phyloP scores from a whole-genome alignment of 92 coral and sea anemone species.

The Isaurus tuberculatus region DNA sequence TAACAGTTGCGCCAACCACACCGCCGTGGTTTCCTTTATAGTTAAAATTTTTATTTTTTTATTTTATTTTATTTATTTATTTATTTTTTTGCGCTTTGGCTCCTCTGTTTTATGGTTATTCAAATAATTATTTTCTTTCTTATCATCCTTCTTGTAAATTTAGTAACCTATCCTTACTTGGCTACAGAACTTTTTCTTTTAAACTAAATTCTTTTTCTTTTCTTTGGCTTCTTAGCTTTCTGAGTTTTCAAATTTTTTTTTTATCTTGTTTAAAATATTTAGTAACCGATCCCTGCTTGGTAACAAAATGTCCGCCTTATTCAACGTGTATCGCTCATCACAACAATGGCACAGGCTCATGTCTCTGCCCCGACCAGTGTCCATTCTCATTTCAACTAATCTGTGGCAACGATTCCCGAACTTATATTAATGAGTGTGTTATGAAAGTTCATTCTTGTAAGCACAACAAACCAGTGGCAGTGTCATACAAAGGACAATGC shows the following conservation, averaged over 20 bases:
- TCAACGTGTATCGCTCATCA: conserved; percentile 60
- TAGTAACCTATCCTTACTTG: conserved; percentile 58
- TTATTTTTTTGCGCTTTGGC: no score
- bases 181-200: no score
- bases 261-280: no score
- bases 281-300: conserved; percentile 62
- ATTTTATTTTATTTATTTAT: no score
- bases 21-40: no score
- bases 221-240: no score
- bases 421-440: conserved; percentile 68
- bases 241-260: not conserved
- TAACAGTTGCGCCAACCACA: no score
- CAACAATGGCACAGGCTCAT: conserved; percentile 69
- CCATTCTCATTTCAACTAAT: conserved; percentile 62
- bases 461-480: conserved; percentile 40
- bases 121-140: not conserved
- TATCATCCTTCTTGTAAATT: not conserved
- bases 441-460: conserved; percentile 64
- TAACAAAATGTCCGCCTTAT: conserved; percentile 62
- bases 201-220: no score
- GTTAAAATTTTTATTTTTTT: no score
- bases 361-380: conserved; percentile 63
- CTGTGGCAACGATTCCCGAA: conserved; percentile 67
- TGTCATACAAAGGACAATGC: conserved; percentile 69
- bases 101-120: no score